These are phyloP conservation scores for Eilema griseolum DNA, from an alignment of 2,888 invertebrate genomes.

Conservation along the genomic window DNA sequence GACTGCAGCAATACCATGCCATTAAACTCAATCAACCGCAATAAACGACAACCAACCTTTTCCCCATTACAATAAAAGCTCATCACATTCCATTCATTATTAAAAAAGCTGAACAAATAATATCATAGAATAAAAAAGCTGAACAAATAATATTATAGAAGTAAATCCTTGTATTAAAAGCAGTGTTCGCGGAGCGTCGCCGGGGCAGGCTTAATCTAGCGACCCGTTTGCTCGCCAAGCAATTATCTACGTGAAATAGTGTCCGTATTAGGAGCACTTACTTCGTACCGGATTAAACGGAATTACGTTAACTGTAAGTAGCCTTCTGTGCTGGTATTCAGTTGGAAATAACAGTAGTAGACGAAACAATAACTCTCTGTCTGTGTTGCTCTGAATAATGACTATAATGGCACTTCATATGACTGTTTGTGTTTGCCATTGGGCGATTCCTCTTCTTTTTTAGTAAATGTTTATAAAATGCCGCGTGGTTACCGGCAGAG, in stretches of 20 bases:
- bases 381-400: conserved; percentile 25
- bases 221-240: conserved; percentile 71
- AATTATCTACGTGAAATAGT: conserved; percentile 85
- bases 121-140: conserved; percentile 39
- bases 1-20: not conserved
- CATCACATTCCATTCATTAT: conserved; percentile 37
- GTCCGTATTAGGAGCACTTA: conserved; percentile 80
- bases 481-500: too few relatives aligned
- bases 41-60: conserved; percentile 18
- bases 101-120: conserved; percentile 47
- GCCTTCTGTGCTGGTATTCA: conserved; percentile 64
- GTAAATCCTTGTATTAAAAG: conserved; percentile 57
- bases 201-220: conserved; percentile 67
- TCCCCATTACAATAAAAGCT: conserved; percentile 9
- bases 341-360: conserved; percentile 63
- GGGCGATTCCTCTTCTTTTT: too few relatives aligned
- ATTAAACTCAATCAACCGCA: conserved; percentile 3
- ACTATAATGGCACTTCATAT: too few relatives aligned
- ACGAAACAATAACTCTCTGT: conserved; percentile 46
- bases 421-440: too few relatives aligned
- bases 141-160: conserved; percentile 44
- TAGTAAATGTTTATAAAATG: too few relatives aligned
- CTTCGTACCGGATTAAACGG: conserved; percentile 77
- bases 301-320: conserved; percentile 79
- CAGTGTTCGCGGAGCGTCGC: conserved; percentile 60